A percentile compares a stretch with the other conserved stretches of the same genome.
Evolutionary conservation across 1,140 invertebrate species (phyloP).

Genomic region (Magallana gigas): DNA sequence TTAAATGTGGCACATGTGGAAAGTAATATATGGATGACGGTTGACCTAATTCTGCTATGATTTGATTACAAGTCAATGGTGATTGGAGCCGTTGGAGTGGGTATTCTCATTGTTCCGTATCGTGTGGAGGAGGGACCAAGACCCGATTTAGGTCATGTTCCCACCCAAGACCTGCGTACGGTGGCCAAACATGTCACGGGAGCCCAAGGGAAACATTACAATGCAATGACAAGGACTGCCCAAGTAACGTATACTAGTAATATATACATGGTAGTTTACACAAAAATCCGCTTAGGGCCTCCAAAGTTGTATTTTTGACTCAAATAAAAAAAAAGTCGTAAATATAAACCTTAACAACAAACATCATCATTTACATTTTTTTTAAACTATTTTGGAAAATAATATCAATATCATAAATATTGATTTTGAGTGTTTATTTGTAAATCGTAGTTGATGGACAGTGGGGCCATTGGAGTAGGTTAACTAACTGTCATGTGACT

Average conservation of each 20-base stretch:
- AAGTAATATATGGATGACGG: too few relatives aligned
- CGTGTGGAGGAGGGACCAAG: slow-evolving; percentile 35
- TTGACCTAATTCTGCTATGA: too few relatives aligned
- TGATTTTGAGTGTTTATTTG: too few relatives aligned
- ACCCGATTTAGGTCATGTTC: not conserved
- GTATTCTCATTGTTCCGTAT: not conserved
- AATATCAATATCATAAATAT: too few relatives aligned
- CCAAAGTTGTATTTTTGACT: too few relatives aligned
- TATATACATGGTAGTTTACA: too few relatives aligned
- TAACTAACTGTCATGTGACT: too few relatives aligned
- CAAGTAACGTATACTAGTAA: slow-evolving; percentile 30
- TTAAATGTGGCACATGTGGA: too few relatives aligned
- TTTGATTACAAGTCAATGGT: slow-evolving; percentile 11
- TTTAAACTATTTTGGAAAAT: too few relatives aligned
- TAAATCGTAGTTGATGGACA: not conserved
- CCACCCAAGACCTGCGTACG: slow-evolving; percentile 11
- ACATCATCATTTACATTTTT: too few relatives aligned
- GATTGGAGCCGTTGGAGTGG: slow-evolving; percentile 4
- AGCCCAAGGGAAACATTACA: not conserved
- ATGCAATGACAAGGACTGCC: slow-evolving; percentile 32
- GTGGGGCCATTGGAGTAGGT: not conserved
- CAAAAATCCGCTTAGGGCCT: not conserved
- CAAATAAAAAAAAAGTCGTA: too few relatives aligned
- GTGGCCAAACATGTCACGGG: slow-evolving; percentile 28
- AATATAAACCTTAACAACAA: too few relatives aligned